These are phyloP conservation scores for Malurus alboscapulatus DNA, from an alignment of 2,113 vertebrate species.

Conservation along the genomic window DNA sequence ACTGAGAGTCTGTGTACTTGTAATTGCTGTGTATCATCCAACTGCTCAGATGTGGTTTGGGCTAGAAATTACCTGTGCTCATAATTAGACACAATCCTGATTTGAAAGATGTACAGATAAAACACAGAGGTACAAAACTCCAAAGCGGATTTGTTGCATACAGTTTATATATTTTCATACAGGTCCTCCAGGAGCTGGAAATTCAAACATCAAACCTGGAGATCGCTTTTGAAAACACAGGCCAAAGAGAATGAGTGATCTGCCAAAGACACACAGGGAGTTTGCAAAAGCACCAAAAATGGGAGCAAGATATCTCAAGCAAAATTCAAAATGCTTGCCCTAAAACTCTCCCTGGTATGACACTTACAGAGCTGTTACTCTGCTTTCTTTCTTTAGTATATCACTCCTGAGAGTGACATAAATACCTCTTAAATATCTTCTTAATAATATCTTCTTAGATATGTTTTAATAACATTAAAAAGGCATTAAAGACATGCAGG, in stretches of 20 bases:
- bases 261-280: background rate
- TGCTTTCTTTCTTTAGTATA: background rate
- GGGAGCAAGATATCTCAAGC: background rate
- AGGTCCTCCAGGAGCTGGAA: background rate
- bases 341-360: background rate
- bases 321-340: background rate
- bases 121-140: background rate
- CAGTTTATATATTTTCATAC: background rate
- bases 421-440: background rate
- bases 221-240: background rate
- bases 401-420: background rate
- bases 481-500: background rate
- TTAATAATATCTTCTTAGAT: background rate
- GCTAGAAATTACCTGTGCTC: background rate
- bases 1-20: background rate
- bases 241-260: background rate
- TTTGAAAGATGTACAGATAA: background rate
- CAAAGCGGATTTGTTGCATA: background rate
- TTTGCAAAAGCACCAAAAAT: background rate
- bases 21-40: background rate
- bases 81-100: background rate
- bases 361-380: background rate
- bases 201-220: background rate
- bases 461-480: background rate
- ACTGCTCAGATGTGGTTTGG: background rate